Evolutionary conservation across 2,797 vertebrate genomes (phyloP).

Genomic region (Acanthurus leucopareius): DNA sequence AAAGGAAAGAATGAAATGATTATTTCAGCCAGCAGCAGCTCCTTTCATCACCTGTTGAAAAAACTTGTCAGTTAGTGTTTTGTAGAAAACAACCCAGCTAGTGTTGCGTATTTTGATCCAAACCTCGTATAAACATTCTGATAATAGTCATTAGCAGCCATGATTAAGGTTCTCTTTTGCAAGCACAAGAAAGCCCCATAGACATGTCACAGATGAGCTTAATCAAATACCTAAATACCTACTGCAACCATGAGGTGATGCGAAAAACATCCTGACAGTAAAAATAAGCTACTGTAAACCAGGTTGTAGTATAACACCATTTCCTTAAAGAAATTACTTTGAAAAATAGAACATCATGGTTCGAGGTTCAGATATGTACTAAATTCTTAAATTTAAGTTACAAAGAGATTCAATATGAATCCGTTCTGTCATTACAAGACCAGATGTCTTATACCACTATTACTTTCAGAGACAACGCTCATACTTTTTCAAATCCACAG

Average conservation of each 20-base stretch:
- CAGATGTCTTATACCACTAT: conserved; percentile 64
- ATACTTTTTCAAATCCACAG: conserved; percentile 81
- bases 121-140: conserved; percentile 4
- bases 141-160: conserved; percentile 1
- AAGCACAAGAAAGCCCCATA: conserved; percentile 29
- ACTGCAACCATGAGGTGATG: conserved; percentile 15
- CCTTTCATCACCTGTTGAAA: conserved; percentile 46
- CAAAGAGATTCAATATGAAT: conserved; percentile 95
- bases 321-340: conserved; percentile 20
- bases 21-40: conserved; percentile 30
- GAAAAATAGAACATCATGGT: conserved; percentile 25
- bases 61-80: conserved; percentile 34
- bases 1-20: conserved; percentile 31
- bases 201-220: conserved; percentile 10
- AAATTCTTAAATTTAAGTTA: conserved; percentile 81
- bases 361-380: conserved; percentile 24
- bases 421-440: conserved; percentile 83
- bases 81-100: background rate
- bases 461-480: conserved; percentile 56
- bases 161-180: conserved; percentile 17
- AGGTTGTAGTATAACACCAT: background rate
- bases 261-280: conserved; percentile 5
- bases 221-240: conserved; percentile 12
- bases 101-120: background rate
- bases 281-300: conserved; percentile 18